A percentile compares a stretch with the other conserved stretches of the same genome.
phyloP scores from a whole-genome alignment of 2,888 invertebrate genomes.

The Troides oblongomaculatus region DNA sequence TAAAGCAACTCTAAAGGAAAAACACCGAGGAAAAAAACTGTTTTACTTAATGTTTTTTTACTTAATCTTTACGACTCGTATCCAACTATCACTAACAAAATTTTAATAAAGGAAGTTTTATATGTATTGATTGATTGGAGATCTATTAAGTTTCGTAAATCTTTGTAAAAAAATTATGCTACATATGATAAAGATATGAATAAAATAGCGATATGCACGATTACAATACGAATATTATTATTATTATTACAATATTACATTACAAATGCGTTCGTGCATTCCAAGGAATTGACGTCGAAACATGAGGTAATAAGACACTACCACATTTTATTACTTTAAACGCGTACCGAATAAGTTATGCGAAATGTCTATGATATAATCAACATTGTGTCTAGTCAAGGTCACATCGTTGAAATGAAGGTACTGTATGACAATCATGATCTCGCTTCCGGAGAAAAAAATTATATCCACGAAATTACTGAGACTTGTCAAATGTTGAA shows the following conservation, averaged over 20 bases:
- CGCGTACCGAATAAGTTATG: conserved; percentile 47
- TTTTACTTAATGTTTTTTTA: too few relatives aligned
- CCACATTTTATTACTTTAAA: conserved; percentile 39
- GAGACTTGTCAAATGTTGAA: neutral
- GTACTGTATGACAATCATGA: conserved; percentile 40
- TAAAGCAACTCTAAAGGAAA: too few relatives aligned
- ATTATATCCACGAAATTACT: conserved; percentile 13
- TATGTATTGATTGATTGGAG: too few relatives aligned
- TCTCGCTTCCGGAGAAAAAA: conserved; percentile 48
- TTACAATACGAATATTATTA: conserved; percentile 4
- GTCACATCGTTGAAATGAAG: conserved; percentile 35
- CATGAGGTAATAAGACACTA: conserved; percentile 25
- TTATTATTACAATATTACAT: conserved; percentile 8
- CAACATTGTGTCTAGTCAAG: conserved; percentile 43
- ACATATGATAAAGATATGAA: too few relatives aligned
- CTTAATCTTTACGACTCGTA: too few relatives aligned
- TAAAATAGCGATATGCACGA: too few relatives aligned
- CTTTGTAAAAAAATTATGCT: too few relatives aligned
- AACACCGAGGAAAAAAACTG: too few relatives aligned
- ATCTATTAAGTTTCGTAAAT: too few relatives aligned
- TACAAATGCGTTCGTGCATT: conserved; percentile 5
- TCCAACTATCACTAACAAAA: too few relatives aligned
- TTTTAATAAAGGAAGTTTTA: too few relatives aligned
- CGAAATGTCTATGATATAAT: conserved; percentile 46
- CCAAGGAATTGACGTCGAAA: conserved; percentile 22